A percentile compares a stretch with the other conserved stretches of the same genome.
Conservation (phyloP, 2,797 vertebrate species). For the Moxostoma hubbsi region DNA sequence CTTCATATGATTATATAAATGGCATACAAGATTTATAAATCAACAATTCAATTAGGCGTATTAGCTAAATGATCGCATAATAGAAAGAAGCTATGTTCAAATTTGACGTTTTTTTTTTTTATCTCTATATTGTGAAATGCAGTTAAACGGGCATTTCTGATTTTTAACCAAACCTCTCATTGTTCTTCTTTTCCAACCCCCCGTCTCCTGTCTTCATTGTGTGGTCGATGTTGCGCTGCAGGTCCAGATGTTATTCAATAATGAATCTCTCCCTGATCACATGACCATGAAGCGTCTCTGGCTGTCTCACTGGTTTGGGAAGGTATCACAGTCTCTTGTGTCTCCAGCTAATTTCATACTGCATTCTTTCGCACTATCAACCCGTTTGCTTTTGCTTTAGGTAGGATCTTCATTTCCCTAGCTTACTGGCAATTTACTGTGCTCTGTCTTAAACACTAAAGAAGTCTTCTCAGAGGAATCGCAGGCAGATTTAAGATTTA, state of each 20-base stretch:
- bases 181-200: too few relatives aligned
- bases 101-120: too few relatives aligned
- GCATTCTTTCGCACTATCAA: conserved; percentile 36
- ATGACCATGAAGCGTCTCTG: conserved; percentile 98
- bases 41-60: neutral
- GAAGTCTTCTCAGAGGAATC: conserved; percentile 4
- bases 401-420: too few relatives aligned
- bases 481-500: conserved; percentile 23
- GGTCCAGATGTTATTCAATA: conserved; percentile 95
- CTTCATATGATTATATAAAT: neutral
- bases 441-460: conserved; percentile 14
- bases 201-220: too few relatives aligned
- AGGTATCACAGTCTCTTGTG: conserved; percentile 75
- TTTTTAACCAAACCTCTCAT: too few relatives aligned
- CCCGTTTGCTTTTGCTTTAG: neutral
- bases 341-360: conserved; percentile 46
- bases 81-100: neutral
- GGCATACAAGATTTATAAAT: neutral
- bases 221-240: conserved; percentile 63
- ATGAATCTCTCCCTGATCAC: conserved; percentile 91
- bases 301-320: conserved; percentile 95
- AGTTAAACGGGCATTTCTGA: too few relatives aligned
- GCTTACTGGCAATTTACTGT: conserved; percentile 26
- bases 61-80: neutral
- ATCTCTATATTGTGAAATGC: too few relatives aligned